Base-by-base conservation (phyloP, 2,888 invertebrate genomes). In the Athalia rosae region DNA sequence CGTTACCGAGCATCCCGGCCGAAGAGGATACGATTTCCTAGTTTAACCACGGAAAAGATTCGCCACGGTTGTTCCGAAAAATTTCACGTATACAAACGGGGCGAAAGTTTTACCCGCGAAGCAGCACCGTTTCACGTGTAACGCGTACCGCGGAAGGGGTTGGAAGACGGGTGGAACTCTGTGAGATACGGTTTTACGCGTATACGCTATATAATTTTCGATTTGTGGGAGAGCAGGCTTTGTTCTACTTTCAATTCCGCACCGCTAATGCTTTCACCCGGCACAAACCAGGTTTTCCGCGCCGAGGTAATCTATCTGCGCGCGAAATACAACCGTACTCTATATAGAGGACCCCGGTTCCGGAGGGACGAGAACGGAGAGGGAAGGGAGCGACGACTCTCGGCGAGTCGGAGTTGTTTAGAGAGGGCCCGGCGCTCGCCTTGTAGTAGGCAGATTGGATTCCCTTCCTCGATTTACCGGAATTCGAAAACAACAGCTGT, bases 401-500 rank as follows among this genome's bases (percentile, higher is more conserved):
- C 50, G 4, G 50, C 50, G 69, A 69, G 69, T 59, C 58, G 61
- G 73, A 74, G 48, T 74, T 62, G 74, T 61, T 61, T 59, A 59
- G 74, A 74, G 59, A 62, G 61, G 47, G 53, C 53, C 47, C 11
- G 48, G 28, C 56, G 15, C 11, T 74, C 61, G 59, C 47, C 28
- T 28, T 28, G 28, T 28, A 48, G 74, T 86, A 87, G 86, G 84
- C 85, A 86, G 87, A 86, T 87, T 87, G 86, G 84, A 86, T 87
- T 86, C 85, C 82, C 84, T 28, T 84, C 86, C 83, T 86, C 86
- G 87, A 87, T 87, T 87, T 85, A 86, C 84, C 83, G 85, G 86
- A 86, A 87, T 86, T 85, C 82, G 83, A 83, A 84, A 86, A 87
- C 85, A 86, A 86, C 86, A 85, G 85, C 85, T 85, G 85, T 80